These are phyloP conservation scores for Hydropotes inermis DNA, from an alignment of 2,113 vertebrate species.

Conservation along the genomic window DNA sequence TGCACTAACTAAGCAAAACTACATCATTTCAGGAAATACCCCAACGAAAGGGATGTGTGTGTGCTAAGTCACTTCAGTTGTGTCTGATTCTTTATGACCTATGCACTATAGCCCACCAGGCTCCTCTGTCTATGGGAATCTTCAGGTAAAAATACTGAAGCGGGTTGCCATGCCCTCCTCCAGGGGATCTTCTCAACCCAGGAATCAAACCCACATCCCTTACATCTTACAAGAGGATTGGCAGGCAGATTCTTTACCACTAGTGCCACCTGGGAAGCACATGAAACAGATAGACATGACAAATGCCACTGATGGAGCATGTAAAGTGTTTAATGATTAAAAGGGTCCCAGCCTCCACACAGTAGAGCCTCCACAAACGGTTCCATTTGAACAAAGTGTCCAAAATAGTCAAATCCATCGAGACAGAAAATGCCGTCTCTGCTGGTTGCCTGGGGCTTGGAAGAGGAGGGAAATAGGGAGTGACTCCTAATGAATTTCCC, in stretches of 20 bases:
- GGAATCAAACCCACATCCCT: neutral
- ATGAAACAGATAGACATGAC: neutral
- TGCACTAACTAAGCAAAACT: neutral
- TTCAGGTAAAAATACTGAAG: neutral
- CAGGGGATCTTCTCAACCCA: neutral
- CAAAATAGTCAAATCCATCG: neutral
- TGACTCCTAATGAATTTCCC: neutral
- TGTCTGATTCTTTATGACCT: neutral
- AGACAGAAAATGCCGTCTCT: neutral
- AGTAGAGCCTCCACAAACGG: neutral
- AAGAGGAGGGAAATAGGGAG: no score
- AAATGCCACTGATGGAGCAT: neutral
- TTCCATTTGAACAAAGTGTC: neutral
- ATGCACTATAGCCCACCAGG: neutral
- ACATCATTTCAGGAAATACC: neutral
- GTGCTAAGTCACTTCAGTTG: neutral
- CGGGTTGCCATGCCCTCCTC: neutral
- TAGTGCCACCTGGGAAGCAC: neutral
- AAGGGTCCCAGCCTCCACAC: neutral
- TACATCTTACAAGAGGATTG: neutral
- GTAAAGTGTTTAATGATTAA: neutral
- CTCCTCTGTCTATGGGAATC: neutral
- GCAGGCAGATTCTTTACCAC: neutral
- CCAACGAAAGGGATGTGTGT: neutral
- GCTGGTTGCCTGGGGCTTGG: neutral